These are phyloP conservation scores for Orycteropus afer DNA, from an alignment of 2,113 vertebrate genomes.

Conservation along the genomic window DNA sequence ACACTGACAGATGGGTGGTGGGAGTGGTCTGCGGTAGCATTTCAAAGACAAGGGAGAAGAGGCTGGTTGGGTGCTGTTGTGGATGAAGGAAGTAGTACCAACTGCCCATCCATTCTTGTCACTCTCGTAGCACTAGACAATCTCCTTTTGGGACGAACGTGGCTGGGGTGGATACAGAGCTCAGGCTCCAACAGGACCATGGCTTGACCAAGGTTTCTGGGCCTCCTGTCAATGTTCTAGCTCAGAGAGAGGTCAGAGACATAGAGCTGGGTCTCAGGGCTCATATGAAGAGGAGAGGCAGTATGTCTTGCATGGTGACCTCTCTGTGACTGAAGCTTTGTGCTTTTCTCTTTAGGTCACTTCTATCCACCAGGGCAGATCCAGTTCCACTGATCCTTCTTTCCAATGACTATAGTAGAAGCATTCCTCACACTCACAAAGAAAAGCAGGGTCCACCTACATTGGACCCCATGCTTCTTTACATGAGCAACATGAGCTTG, in stretches of 20 bases:
- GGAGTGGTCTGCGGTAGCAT: fast-evolving
- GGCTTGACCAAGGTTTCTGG: no score
- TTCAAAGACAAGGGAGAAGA: background rate
- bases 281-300: background rate
- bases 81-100: background rate
- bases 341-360: no score
- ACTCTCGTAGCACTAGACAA: background rate
- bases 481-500: background rate
- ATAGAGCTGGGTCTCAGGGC: background rate
- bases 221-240: background rate
- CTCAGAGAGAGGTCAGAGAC: background rate
- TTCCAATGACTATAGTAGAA: fast-evolving
- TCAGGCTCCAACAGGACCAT: background rate
- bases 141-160: background rate
- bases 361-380: background rate
- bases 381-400: fast-evolving
- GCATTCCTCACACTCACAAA: no score
- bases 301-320: background rate
- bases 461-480: no score
- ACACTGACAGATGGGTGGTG: background rate
- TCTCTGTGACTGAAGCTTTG: no score
- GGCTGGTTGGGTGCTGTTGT: fast-evolving
- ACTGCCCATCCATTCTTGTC: background rate
- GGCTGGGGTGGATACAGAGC: background rate
- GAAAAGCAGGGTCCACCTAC: background rate